Evolutionary conservation across 1,140 invertebrate genomes (phyloP).

Genomic region (Drosophila carrolli): DNA sequence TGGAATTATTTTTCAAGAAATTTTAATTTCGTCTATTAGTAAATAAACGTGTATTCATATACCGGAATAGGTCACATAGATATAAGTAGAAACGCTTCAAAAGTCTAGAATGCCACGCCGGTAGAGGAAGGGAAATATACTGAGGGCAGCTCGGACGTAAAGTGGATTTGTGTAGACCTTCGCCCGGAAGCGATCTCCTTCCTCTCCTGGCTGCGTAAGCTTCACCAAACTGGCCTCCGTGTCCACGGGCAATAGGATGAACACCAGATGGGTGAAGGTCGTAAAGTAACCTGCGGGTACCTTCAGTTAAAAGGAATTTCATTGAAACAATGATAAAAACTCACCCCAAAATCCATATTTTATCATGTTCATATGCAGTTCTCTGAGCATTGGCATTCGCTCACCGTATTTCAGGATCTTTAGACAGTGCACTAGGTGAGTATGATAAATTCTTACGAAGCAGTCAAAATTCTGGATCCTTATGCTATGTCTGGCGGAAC

Average conservation of each 20-base stretch:
- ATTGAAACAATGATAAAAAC: background rate
- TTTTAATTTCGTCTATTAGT: too few relatives aligned
- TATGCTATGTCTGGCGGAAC: constrained; percentile 67
- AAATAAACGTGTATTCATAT: too few relatives aligned
- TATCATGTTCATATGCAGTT: constrained; percentile 77
- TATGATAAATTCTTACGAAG: constrained; percentile 75
- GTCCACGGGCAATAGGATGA: constrained; percentile 70
- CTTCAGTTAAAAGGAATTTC: constrained; percentile 16
- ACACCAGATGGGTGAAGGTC: constrained; percentile 73
- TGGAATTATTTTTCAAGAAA: too few relatives aligned
- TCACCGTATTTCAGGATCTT: constrained; percentile 66
- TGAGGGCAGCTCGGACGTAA: constrained; percentile 63
- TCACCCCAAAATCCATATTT: constrained; percentile 79
- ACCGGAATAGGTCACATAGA: background rate
- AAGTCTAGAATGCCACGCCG: constrained; percentile 72
- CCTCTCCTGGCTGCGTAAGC: constrained; percentile 67
- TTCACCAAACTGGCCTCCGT: constrained; percentile 67
- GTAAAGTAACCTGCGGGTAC: constrained; percentile 63
- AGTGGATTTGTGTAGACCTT: constrained; percentile 78
- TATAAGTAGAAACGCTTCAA: constrained; percentile 11
- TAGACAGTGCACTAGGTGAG: constrained; percentile 62
- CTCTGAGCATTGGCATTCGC: constrained; percentile 57
- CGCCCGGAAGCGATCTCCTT: constrained; percentile 69
- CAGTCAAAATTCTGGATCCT: constrained; percentile 74
- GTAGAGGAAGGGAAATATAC: constrained; percentile 75